A percentile compares a stretch with the other conserved stretches of the same genome.
Conservation (phyloP, 2,797 vertebrate species). For the Helostoma temminkii region DNA sequence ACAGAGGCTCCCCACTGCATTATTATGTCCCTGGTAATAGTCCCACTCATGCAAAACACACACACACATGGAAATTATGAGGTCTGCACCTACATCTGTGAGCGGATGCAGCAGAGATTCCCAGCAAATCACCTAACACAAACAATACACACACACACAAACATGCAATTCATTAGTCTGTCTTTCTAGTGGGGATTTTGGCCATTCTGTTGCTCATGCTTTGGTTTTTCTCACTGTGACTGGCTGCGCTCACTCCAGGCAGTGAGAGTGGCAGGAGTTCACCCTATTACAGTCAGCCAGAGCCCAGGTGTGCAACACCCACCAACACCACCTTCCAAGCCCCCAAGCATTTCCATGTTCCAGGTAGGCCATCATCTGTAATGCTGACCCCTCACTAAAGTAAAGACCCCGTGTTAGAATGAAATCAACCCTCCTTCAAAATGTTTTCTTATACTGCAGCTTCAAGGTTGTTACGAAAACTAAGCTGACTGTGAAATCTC, state of each 20-base stretch:
- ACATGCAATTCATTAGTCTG: conserved; percentile 7
- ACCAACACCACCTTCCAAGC: conserved; percentile 88
- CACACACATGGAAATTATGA: not conserved
- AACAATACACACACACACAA: not conserved
- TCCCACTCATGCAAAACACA: conserved; percentile 38
- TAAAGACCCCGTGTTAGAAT: not conserved
- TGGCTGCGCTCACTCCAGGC: conserved; percentile 85
- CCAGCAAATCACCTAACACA: not conserved
- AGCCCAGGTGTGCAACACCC: conserved; percentile 91
- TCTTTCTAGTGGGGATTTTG: conserved; percentile 48
- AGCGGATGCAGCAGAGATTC: conserved; percentile 6
- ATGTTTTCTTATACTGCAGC: too few relatives aligned
- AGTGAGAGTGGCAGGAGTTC: conserved; percentile 95
- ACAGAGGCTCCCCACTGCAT: conserved; percentile 93
- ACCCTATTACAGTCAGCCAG: conserved; percentile 94
- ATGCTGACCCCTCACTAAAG: conserved; percentile 41
- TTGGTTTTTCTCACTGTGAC: conserved; percentile 76
- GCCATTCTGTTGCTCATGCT: conserved; percentile 62
- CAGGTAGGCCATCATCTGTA: conserved; percentile 88
- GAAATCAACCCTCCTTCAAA: not conserved
- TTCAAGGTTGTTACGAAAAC: too few relatives aligned
- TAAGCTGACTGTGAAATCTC: too few relatives aligned
- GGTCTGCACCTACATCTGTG: not conserved
- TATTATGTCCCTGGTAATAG: conserved; percentile 93
- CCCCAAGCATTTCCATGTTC: conserved; percentile 97